These are phyloP conservation scores for Drosophila longiperda DNA, from an alignment of 2,888 invertebrate species.

Conservation along the genomic window DNA sequence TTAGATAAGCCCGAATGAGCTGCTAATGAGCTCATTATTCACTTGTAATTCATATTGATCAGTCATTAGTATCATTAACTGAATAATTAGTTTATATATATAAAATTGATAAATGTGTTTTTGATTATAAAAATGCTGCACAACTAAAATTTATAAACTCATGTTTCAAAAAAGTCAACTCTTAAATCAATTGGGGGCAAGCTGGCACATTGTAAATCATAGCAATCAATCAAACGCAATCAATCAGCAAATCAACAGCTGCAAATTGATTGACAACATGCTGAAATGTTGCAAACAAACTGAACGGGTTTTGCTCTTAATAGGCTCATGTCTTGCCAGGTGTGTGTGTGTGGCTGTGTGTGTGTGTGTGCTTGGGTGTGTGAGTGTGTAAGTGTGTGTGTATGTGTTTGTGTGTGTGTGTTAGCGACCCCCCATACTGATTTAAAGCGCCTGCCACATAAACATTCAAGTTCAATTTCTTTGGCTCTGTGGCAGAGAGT, in stretches of 20 bases:
- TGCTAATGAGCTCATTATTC: slow-evolving; percentile 40
- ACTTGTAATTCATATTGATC: neutral
- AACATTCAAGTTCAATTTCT: slow-evolving; percentile 79
- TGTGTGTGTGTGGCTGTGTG: neutral
- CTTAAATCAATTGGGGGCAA: neutral
- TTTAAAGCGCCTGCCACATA: slow-evolving; percentile 59
- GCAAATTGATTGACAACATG: slow-evolving; percentile 56
- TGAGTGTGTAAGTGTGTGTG: neutral
- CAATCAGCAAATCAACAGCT: slow-evolving; percentile 53
- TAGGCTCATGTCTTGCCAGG: slow-evolving; percentile 2
- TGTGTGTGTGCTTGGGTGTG: neutral
- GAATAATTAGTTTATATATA: neutral
- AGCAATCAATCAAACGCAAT: slow-evolving; percentile 49
- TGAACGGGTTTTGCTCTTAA: slow-evolving; percentile 14
- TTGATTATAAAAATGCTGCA: neutral
- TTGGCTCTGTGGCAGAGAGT: slow-evolving; percentile 31
- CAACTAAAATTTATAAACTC: neutral
- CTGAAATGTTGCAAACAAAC: slow-evolving; percentile 54
- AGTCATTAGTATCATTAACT: slow-evolving; percentile 9
- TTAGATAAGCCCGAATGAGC: slow-evolving; percentile 35
- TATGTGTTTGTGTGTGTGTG: neutral
- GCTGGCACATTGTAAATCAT: slow-evolving; percentile 21
- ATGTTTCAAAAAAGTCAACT: neutral
- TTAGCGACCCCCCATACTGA: slow-evolving; percentile 40
- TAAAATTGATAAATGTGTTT: neutral